These are phyloP conservation scores for Drosophila quinaria DNA, from an alignment of 2,888 invertebrate species.

Conservation along the genomic window DNA sequence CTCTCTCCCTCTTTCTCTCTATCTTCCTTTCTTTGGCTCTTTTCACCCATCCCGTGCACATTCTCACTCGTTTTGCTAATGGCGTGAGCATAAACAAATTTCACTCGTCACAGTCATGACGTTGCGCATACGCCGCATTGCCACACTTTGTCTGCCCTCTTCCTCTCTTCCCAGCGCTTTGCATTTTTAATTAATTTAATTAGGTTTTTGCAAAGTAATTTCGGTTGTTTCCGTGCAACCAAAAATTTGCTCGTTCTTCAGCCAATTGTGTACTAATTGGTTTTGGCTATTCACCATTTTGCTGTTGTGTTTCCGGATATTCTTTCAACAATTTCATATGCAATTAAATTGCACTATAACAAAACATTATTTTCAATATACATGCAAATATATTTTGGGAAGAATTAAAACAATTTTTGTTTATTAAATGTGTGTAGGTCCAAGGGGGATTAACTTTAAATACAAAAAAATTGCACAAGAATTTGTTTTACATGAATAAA, in stretches of 20 bases:
- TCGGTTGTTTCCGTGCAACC: not conserved
- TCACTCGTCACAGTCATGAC: constrained; percentile 33
- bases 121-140: constrained; percentile 33
- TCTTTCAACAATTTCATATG: not conserved
- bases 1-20: not conserved
- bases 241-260: not conserved
- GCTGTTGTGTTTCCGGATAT: not conserved
- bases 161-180: not conserved
- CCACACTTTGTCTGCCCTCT: not conserved
- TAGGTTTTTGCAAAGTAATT: constrained; percentile 19
- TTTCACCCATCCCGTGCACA: not conserved
- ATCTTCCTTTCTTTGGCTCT: not conserved
- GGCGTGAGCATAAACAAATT: constrained; percentile 52
- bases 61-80: constrained; percentile 47
- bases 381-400: not conserved
- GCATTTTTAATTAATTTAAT: constrained; percentile 55
- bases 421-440: too few relatives aligned
- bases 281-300: constrained; percentile 10
- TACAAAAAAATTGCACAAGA: too few relatives aligned
- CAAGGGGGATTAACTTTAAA: too few relatives aligned
- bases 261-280: constrained; percentile 8
- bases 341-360: not conserved
- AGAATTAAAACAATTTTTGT: too few relatives aligned
- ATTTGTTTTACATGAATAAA: too few relatives aligned
- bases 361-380: not conserved